Evolutionary conservation across 2,797 vertebrate species (phyloP), one percentile per base, ranked within the genome.

Genomic region (Lepus townsendii): DNA sequence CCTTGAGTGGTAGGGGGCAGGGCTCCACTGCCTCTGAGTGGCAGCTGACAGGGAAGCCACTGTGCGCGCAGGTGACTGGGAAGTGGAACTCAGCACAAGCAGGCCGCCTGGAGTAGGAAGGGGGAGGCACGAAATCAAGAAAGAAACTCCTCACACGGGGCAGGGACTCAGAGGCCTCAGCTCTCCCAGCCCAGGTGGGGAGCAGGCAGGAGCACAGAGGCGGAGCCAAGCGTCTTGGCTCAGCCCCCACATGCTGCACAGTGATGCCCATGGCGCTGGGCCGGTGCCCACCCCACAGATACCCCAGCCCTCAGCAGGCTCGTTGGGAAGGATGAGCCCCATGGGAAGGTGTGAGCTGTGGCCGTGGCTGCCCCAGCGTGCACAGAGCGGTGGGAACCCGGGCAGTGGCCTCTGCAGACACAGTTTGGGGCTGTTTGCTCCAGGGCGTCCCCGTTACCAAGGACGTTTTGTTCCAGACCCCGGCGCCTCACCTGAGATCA

Each of bases 401-500:
- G 86, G 54, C 1, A 0, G 30, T 2, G 3, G 32, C 77, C 60
- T 30, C 50, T 62, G 60, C 62, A 54, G 76, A 93, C 5, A 3
- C 47, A 47, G 52, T 89, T 54, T 63, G 54, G 85, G 85, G 80
- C 83, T 78, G 47, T 84, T 88, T 95, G 66, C 88, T 85, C 88
- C 0, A 0, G 76, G 72, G 20, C 80, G 78, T 71, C 62, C 42
- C 54, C 17, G 90, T 96, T 91, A 77, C 93, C 77, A 95, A 91
- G 93, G 69, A 73, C 16, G 0, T 62, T 57, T 42, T 52, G 66
- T 79, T 94, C 95, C 94, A 90, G 88, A 30, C 76, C 68, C 73
- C 63, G 68, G 3, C 50, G 38, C 88, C 84, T 94, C 88, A 96
- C 93, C 96, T 96, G 90, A 82, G 88, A 87, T 77, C 95, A 93